These are phyloP conservation scores for Sebastes itinus DNA, from an alignment of 2,797 vertebrate species.

Conservation along the genomic window DNA sequence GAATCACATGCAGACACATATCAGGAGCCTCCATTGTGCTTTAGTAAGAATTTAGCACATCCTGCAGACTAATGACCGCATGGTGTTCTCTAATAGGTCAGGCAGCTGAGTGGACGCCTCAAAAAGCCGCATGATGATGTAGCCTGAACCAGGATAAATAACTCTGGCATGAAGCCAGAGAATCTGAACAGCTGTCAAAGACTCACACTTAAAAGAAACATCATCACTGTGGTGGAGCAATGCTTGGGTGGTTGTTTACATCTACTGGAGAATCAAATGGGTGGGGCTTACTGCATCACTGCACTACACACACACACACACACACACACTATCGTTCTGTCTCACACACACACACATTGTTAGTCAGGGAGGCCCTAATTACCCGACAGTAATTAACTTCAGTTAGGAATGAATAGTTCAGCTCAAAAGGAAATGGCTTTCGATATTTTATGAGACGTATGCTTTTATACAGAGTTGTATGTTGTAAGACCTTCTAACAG, in stretches of 20 bases:
- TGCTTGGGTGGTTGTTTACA: not conserved
- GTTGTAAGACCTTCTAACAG: not conserved
- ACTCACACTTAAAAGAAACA: not conserved
- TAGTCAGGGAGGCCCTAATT: not conserved
- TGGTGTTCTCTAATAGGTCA: slow-evolving; percentile 12
- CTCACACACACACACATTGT: not conserved
- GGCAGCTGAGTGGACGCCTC: slow-evolving; percentile 18
- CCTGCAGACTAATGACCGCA: slow-evolving; percentile 13
- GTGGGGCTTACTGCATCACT: not conserved
- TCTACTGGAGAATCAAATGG: not conserved
- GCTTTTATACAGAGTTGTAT: not conserved
- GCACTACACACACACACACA: not conserved
- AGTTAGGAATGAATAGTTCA: not conserved
- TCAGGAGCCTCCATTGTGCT: not conserved
- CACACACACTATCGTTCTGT: not conserved
- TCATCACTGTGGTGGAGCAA: not conserved
- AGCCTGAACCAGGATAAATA: not conserved
- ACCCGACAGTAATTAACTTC: not conserved
- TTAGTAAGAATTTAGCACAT: slow-evolving; percentile 35
- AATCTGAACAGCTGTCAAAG: not conserved
- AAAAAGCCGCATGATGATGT: slow-evolving; percentile 12
- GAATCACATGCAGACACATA: not conserved
- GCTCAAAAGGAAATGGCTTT: not conserved
- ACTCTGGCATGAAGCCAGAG: not conserved
- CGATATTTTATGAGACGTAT: not conserved